Evolutionary conservation across 1,140 invertebrate species (phyloP), one percentile per base, ranked within the genome.

Genomic region (Chlorops oryzae): DNA sequence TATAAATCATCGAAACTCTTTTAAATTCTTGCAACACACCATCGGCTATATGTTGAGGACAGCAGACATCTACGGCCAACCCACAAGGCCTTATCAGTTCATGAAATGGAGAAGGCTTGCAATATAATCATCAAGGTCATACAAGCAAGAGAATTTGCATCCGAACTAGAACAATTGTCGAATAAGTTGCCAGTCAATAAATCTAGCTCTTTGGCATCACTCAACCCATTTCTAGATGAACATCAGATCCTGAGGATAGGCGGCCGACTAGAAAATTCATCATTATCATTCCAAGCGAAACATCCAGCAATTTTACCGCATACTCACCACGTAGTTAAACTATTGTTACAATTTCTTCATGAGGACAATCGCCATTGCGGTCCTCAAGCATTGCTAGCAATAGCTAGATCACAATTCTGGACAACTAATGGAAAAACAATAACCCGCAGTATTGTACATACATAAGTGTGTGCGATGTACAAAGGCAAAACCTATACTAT

Each of bases 401-500:
- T 51, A 4, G 22, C 45, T 20, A 25, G 39, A 2, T 12, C 41
- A 20, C 15, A 40, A 43, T 20, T 48, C 6, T 52, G 50, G 37
- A 20, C 41, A 21, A 40, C 47, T 12, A 51, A 45, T 18, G 45
- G 28, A 24, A 47, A 35, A 44, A 39, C 42, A 27, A 15, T 39
- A 5, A 39, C 34, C 9, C 23, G 40, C 17, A 43, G 38, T 15
- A 18, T 38, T 5, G 22, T 50, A 9, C 39, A n/a, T n/a, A n/a
- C n/a, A 32, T 5, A 35, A 35, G 4, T 50, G 49, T 32, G 32
- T 43, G 2, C 38, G 32, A 12, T 50, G 38, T 15, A 41, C 34
- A 12, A 10, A 23, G 15, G 41, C 20, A 15, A 32, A 28, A 2
- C 35, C 47, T 15, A 3, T 12, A 39, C 20, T 40, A 35, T 3